Evolutionary conservation across 2,797 vertebrate species (phyloP), one percentile per base, ranked within the genome.

Genomic region (Bryconaethiops microstoma): DNA sequence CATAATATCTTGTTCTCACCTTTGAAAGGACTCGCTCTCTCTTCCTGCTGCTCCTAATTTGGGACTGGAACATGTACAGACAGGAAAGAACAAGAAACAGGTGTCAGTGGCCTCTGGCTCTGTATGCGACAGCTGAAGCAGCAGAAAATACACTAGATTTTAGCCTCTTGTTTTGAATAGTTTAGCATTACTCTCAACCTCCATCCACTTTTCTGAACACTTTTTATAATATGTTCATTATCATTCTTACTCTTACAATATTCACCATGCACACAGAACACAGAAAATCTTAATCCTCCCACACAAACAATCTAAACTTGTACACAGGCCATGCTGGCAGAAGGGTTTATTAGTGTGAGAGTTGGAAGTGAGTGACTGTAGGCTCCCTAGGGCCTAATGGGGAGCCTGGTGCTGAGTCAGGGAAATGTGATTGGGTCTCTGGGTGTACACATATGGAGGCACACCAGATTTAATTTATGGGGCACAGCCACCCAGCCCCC

Each of bases 381-480:
- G 57, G n/a, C 50, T 79, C 62, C 72, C 70, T 16, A n/a, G 29
- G 55, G 57, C 73, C 65, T 74, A 63, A 73, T 55, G 74, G 84
- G 82, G 63, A 67, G 54, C 17, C 72, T 55, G 64, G 79, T 90
- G 93, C 90, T 88, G 92, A 93, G 84, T 93, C 87, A 77, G 76
- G 84, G 91, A 91, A 93, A 93, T 93, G 86, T 91, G 89, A 94
- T 91, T 87, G 88, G 89, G 89, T 75, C 80, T 83, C 80, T 74
- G 40, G 84, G 70, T n/a, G 80, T 82, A 86, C 68, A 77, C 83
- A 79, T 23, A 82, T 83, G 79, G 82, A 86, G 86, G 67, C 88
- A 74, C 76, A 74, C 29, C 83, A 75, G 74, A 78, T 91, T 89
- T 88, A 89, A 93, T 95, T 94, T 92, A 94, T 90, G 91, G 84